These are phyloP conservation scores for Spatulosminthurus flaviceps DNA, from an alignment of 2,888 invertebrate species.

Conservation along the genomic window DNA sequence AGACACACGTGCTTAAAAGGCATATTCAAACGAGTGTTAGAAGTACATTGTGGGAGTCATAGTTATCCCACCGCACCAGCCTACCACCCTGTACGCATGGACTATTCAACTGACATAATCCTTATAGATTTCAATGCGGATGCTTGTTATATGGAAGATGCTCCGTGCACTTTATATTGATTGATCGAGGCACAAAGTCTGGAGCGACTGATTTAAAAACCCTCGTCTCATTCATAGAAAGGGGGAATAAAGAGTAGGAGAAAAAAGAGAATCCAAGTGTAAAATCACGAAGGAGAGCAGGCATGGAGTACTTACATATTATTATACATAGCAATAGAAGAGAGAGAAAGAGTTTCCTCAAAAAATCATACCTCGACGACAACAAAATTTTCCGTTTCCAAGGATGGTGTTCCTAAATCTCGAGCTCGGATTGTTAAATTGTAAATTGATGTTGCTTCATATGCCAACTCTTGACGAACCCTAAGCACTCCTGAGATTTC, in stretches of 20 bases:
- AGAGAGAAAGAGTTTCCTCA: neutral
- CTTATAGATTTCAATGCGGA: neutral
- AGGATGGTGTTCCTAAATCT: slow-evolving; percentile 84
- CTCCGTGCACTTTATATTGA: slow-evolving; percentile 37
- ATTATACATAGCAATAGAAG: too few species aligned
- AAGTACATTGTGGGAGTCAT: neutral
- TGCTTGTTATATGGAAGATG: neutral
- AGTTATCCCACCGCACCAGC: too few species aligned
- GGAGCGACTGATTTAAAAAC: slow-evolving; percentile 27
- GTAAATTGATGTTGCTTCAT: slow-evolving; percentile 88
- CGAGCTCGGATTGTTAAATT: slow-evolving; percentile 85
- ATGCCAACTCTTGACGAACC: slow-evolving; percentile 81
- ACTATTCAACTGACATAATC: slow-evolving; percentile 1
- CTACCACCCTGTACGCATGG: neutral
- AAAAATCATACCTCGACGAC: slow-evolving; percentile 74
- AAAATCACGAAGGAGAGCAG: slow-evolving; percentile 41
- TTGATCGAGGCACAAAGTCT: slow-evolving; percentile 35
- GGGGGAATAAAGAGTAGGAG: slow-evolving; percentile 21
- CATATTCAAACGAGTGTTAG: slow-evolving; percentile 6
- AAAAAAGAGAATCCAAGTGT: slow-evolving; percentile 38
- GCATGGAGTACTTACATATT: neutral
- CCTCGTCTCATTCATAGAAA: neutral
- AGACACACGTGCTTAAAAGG: neutral
- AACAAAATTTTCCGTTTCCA: slow-evolving; percentile 81
- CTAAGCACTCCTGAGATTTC: slow-evolving; percentile 85